Evolutionary conservation across 2,888 invertebrate genomes (phyloP).

Genomic region (Sylvicola cinctus): DNA sequence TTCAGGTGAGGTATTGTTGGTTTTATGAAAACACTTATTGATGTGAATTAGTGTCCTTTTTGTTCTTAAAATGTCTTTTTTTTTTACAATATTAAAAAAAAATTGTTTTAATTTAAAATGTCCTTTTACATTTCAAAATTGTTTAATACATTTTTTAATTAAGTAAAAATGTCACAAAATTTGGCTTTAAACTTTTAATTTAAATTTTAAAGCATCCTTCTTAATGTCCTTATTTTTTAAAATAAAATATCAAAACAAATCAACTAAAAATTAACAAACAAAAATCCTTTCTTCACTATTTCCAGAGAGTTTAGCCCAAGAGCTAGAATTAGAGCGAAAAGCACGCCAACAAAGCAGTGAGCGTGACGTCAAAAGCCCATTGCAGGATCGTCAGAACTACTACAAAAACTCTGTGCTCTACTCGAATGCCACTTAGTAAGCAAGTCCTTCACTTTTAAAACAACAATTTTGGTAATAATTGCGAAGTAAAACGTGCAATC

Average conservation of each 20-base stretch:
- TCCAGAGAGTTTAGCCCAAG: constrained; percentile 68
- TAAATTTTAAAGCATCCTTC: not conserved
- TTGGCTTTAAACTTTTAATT: not conserved
- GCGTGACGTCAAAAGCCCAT: constrained; percentile 67
- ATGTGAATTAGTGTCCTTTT: too few relatives aligned
- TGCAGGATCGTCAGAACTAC: constrained; percentile 62
- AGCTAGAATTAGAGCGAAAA: constrained; percentile 74
- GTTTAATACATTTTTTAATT: not conserved
- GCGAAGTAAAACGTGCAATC: too few relatives aligned
- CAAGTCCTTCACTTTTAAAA: constrained; percentile 6
- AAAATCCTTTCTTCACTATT: constrained; percentile 19
- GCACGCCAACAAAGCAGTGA: constrained; percentile 58
- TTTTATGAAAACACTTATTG: too few relatives aligned
- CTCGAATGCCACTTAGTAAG: constrained; percentile 61
- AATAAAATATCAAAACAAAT: not conserved
- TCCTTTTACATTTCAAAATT: not conserved
- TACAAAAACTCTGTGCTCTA: constrained; percentile 81
- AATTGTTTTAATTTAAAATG: not conserved
- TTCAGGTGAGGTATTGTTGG: constrained; percentile 59
- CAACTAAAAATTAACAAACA: not conserved
- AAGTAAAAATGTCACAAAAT: not conserved
- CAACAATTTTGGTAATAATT: not conserved
- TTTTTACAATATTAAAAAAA: not conserved
- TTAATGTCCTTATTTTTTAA: not conserved
- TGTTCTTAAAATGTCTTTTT: not conserved